Evolutionary conservation across 30 jellyfish, hydroid and myxozoan genomes (phyloP), one percentile per base, ranked within the genome.

Genomic region (Hydractinia echinata): DNA sequence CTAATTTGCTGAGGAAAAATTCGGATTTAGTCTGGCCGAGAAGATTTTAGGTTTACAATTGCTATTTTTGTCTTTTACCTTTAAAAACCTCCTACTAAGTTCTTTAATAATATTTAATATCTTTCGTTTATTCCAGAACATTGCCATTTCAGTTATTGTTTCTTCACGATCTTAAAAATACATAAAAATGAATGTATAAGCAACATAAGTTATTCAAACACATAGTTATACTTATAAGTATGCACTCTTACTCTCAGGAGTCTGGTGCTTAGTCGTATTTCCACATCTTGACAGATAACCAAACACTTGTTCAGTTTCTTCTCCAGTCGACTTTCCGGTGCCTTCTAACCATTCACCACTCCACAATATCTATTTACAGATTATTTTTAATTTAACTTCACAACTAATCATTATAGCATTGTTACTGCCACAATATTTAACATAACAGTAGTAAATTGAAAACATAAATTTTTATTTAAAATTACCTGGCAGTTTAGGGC

Each of bases 301-400:
- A 54, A 79, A 79, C 53, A 79, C 53, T 19, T 64, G 87, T 19
- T 79, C 87, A 50, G 62, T 78, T 82, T 82, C 89, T 76, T 82
- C 89, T 14, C 89, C 89, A 51, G 64, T 53, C 9, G 89, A 61
- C 56, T 70, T 49, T 49, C 84, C 85, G 53, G 74, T 82, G 4
- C 89, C 89, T 13, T 82, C 83, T 54, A 15, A 53, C 89, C 89
- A 82, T 64, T 61, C 44, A n/a, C 89, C 89, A 48, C 89, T 78
- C 16, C 55, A 82, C 14, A 82, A 8, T 10, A 82, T 78, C 89
- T 82, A 18, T 9, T 13, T 48, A 51, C n/a, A 20, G 55, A 14
- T 6, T 20, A 30, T 30, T 30, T 30, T 30, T 30, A 30, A 30
- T 30, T 30, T 30, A 30, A 30, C 44, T 30, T 30, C 44, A 30